Evolutionary conservation across 2,797 vertebrate species (phyloP), one percentile per base, ranked within the genome.

Genomic region (Zenarchopterus dispar): DNA sequence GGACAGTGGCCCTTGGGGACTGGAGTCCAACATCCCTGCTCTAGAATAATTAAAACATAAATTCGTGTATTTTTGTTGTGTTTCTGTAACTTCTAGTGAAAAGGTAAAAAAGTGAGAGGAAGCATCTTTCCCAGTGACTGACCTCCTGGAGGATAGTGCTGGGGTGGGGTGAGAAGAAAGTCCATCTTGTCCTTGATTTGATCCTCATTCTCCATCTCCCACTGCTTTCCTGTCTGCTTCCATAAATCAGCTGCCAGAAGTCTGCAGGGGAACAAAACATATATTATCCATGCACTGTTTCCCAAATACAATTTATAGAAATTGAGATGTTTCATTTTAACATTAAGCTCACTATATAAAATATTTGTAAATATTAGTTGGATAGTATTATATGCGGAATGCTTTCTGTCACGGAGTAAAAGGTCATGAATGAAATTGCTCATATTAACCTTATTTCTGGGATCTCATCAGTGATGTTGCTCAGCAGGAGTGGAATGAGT

Each of bases 101-200:
- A 39, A 15, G 0, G 4, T 39, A 39, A 15, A 15, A 39, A 15
- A 15, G 13, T 39, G 13, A 4, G 18, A 46, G 18, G 44, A 21
- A 19, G 8, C 26, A 33, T 45, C 17, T 55, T 54, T 11, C 16
- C 7, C n/a, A 47, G 15, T 41, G 55, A 67, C 94, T 92, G 70
- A 99, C 98, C 94, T 88, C 90, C 95, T 13, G 74, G 48, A 39
- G 96, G 95, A 84, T 96, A 98, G 71, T 89, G 88, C 57, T 91
- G 26, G 1, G 95, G 95, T 2, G 89, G 86, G 0, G 84, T 61
- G 17, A 91, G 44, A 62, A 93, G 89, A 21, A 98, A 99, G 85
- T 99, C 94, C 86, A 97, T 89, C 84, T 98, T 99, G 87, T 99
- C 97, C 87, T 99, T 99, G 72, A 99, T 90, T 60, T 98, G 95